These are phyloP conservation scores for Rhodophaea formosa DNA, from an alignment of 2,888 invertebrate species.

Conservation along the genomic window DNA sequence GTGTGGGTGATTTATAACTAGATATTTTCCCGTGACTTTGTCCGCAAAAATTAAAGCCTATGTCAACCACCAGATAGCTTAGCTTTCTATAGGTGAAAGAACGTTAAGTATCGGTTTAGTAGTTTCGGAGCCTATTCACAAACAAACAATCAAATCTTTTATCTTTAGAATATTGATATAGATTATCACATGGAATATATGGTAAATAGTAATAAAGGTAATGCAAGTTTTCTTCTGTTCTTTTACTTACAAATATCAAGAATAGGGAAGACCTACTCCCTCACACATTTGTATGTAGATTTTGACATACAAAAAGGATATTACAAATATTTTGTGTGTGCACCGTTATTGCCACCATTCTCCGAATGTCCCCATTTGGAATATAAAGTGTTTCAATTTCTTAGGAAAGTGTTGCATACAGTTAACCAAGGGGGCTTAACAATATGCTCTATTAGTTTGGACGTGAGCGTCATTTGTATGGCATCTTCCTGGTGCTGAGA, in stretches of 20 bases:
- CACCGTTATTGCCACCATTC: constrained; percentile 12
- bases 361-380: constrained; percentile 15
- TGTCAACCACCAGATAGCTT: no score
- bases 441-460: constrained; percentile 63
- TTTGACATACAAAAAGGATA: constrained; percentile 15
- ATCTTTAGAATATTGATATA: no score
- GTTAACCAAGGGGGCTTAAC: constrained; percentile 37
- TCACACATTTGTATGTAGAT: constrained; percentile 12
- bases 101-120: no score
- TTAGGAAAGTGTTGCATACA: constrained; percentile 33
- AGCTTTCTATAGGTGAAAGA: no score
- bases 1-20: no score
- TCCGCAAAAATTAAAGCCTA: no score
- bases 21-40: no score
- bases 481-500: constrained; percentile 32
- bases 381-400: constrained; percentile 45
- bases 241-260: not conserved
- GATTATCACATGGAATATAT: no score
- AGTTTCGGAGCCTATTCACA: no score
- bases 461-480: constrained; percentile 60
- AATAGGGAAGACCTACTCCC: not conserved
- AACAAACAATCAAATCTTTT: no score
- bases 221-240: no score
- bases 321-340: constrained; percentile 14
- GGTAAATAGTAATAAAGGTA: no score